Evolutionary conservation across 2,797 vertebrate genomes (phyloP).

Genomic region (Myotis findleyi): DNA sequence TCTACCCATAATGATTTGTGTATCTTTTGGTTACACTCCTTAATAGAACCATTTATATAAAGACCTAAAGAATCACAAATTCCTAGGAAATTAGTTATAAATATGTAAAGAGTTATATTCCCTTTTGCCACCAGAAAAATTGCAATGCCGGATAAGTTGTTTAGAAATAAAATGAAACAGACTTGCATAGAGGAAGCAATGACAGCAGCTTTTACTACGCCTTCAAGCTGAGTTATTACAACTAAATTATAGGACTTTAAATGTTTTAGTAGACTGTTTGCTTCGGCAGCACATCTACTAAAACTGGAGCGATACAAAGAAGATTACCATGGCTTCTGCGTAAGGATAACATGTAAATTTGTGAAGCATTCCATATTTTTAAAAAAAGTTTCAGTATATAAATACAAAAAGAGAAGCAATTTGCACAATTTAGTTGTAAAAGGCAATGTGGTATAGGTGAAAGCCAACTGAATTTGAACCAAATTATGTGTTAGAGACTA

Average conservation of each 20-base stretch:
- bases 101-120: not conserved
- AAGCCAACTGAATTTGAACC: slow-evolving; percentile 25
- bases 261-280: not conserved
- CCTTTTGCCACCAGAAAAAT: not conserved
- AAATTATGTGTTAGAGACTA: not conserved
- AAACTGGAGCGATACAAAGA: not conserved
- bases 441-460: not conserved
- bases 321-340: not conserved
- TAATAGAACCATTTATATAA: not conserved
- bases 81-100: not conserved
- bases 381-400: not conserved
- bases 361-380: not conserved
- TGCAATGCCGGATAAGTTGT: not conserved
- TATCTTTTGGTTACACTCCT: not conserved
- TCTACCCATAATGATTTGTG: not conserved
- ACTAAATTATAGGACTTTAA: not conserved
- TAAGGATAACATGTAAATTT: not conserved
- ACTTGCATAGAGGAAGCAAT: not conserved
- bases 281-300: not conserved
- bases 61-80: not conserved
- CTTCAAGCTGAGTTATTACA: not conserved
- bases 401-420: not conserved
- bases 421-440: not conserved
- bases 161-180: not conserved
- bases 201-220: not conserved